Evolutionary conservation across 37 sponge, comb jelly and placozoan species (phyloP).

Genomic region (Petrosia ficiformis): DNA sequence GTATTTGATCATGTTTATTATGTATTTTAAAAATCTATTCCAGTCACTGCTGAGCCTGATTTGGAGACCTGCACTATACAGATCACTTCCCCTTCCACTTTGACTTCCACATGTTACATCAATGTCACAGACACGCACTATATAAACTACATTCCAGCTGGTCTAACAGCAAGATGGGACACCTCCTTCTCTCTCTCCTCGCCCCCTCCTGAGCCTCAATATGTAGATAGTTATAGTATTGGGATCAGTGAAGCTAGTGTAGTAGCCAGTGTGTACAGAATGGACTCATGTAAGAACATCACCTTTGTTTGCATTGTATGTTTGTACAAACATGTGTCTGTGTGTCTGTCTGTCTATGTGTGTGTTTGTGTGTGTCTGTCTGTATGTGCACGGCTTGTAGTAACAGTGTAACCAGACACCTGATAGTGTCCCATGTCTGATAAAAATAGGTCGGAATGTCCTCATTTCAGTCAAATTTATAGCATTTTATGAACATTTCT

Average conservation of each 20-base stretch:
- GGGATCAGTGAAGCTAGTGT: slow-evolving; percentile 39
- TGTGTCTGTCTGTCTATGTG: no score
- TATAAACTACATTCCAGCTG: slow-evolving; percentile 47
- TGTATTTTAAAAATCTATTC: not conserved
- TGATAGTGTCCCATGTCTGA: no score
- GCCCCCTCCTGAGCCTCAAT: slow-evolving; percentile 37
- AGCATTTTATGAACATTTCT: no score
- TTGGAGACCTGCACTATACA: slow-evolving; percentile 21
- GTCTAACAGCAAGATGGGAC: slow-evolving; percentile 29
- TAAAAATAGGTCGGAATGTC: no score
- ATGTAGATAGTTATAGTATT: slow-evolving; percentile 36
- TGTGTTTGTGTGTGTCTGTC: no score
- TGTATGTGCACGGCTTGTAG: no score
- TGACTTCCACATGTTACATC: not conserved
- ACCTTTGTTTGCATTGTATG: not conserved
- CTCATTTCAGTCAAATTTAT: no score
- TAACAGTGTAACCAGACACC: no score
- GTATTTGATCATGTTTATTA: not conserved
- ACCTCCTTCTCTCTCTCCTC: slow-evolving; percentile 20
- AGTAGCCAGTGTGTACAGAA: slow-evolving; percentile 27
- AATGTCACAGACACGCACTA: slow-evolving; percentile 22
- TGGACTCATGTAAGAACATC: slow-evolving; percentile 22
- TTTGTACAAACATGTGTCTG: no score
- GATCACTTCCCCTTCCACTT: not conserved
- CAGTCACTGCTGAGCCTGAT: slow-evolving; percentile 17